phyloP scores from a whole-genome alignment of 64 coral and sea anemone species.

The Stichodactyla helianthus region DNA sequence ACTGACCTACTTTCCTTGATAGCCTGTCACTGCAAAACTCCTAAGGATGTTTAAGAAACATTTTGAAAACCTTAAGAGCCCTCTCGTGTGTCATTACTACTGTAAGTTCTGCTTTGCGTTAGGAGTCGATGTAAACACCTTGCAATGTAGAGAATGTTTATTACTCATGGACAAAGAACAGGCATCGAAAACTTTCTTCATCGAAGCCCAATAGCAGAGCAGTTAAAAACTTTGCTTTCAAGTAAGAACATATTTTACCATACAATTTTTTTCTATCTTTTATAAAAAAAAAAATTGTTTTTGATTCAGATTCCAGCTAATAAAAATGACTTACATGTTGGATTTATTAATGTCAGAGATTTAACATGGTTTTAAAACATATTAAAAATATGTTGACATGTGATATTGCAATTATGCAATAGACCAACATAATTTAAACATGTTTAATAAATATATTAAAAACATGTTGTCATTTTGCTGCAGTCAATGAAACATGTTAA shows the following conservation, averaged over 20 bases:
- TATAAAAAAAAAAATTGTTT: background rate
- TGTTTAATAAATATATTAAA: slow-evolving; percentile 1
- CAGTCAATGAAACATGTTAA: slow-evolving; percentile 8
- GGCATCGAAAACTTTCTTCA: slow-evolving; percentile 27
- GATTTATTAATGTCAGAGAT: no score
- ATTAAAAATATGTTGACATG: no score
- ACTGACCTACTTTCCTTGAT: slow-evolving; percentile 22
- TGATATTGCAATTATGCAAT: background rate
- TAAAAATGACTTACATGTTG: background rate
- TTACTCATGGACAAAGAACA: background rate
- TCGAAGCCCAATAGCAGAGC: slow-evolving; percentile 43
- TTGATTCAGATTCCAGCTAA: background rate
- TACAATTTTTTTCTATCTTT: background rate
- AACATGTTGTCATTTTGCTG: background rate
- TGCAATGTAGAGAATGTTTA: background rate
- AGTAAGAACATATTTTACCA: slow-evolving; percentile 32
- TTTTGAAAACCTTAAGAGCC: slow-evolving; percentile 22
- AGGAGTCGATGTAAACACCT: background rate
- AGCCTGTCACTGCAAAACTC: slow-evolving; percentile 22
- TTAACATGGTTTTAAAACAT: no score
- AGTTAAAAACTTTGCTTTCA: slow-evolving; percentile 33
- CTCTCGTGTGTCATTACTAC: slow-evolving; percentile 29
- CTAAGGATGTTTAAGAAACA: slow-evolving; percentile 19
- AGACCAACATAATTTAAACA: slow-evolving; percentile 18
- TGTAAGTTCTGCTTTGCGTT: slow-evolving; percentile 20